Percentiles rank a stretch among this genome's conserved stretches.
Evolutionary conservation across 2,888 invertebrate genomes (phyloP).

Genomic region (Lymantria monacha): DNA sequence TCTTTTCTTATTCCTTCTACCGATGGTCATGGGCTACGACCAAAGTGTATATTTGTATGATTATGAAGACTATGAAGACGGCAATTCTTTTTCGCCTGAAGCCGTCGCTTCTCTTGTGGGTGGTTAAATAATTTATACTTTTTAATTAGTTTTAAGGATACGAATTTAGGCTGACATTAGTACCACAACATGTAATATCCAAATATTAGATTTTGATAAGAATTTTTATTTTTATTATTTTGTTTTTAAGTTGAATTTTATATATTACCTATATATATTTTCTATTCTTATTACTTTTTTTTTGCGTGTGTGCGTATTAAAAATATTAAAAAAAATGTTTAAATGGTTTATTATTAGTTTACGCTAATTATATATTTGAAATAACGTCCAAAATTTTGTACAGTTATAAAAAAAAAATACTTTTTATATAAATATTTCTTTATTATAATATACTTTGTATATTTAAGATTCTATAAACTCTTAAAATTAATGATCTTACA

Average conservation of each 20-base stretch:
- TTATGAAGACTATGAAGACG: slow-evolving; percentile 42
- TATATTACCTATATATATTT: not conserved
- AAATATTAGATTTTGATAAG: slow-evolving; percentile 12
- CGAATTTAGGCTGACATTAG: slow-evolving; percentile 34
- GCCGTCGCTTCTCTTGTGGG: slow-evolving; percentile 45
- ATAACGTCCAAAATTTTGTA: no score
- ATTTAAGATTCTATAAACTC: no score
- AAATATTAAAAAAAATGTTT: no score
- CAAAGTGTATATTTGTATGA: slow-evolving; percentile 30
- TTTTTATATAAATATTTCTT: no score
- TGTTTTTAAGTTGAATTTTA: no score
- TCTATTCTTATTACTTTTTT: no score
- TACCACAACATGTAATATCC: slow-evolving; percentile 8
- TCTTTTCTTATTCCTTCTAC: slow-evolving; percentile 58
- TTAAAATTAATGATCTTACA: no score
- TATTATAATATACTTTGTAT: no score
- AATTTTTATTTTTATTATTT: not conserved
- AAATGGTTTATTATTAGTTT: no score
- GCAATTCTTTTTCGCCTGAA: slow-evolving; percentile 18
- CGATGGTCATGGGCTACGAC: slow-evolving; percentile 53
- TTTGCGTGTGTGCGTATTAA: no score
- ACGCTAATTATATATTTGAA: no score
- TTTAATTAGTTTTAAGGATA: slow-evolving; percentile 14
- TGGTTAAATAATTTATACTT: slow-evolving; percentile 35
- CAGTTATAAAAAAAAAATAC: no score